Percentiles rank a stretch among this genome's conserved stretches.
These are phyloP conservation scores for Drosophila sturtevanti DNA, from an alignment of 1,140 invertebrate genomes.

Conservation along the genomic window DNA sequence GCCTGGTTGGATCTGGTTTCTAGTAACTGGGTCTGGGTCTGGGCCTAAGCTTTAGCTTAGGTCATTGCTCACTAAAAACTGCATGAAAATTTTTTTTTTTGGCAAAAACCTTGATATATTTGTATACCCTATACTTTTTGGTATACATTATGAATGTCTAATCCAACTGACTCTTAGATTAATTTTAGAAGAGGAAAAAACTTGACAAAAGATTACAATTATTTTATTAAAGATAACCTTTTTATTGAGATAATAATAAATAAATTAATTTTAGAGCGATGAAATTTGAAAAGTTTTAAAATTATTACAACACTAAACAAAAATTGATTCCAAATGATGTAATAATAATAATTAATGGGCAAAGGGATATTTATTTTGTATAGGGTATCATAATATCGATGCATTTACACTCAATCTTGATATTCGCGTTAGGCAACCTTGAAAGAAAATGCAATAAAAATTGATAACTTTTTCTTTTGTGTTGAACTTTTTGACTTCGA, in stretches of 20 bases:
- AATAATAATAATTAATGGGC: no score
- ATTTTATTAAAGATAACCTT: no score
- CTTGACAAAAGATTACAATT: no score
- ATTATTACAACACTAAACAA: no score
- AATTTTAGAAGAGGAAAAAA: no score
- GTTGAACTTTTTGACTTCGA: constrained; percentile 11
- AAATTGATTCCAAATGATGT: no score
- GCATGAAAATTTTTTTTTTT: constrained; percentile 9
- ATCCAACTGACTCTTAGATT: no score
- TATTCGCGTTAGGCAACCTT: constrained; percentile 24
- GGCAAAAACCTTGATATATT: background rate
- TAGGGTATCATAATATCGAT: background rate
- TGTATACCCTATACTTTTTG: background rate
- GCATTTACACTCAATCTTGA: background rate
- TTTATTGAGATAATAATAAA: no score
- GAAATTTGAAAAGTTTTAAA: no score
- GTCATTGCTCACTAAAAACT: constrained; percentile 3
- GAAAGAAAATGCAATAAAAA: constrained; percentile 43
- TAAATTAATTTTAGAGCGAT: no score
- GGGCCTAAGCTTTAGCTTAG: background rate
- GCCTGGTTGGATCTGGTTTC: constrained; percentile 1
- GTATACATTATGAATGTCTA: no score
- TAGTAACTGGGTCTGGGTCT: background rate
- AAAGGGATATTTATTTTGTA: background rate
- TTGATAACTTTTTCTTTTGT: constrained; percentile 37